A percentile compares a stretch with the other conserved stretches of the same genome.
Conservation (phyloP, 2,113 vertebrate species). For the Sphyrna mokarran region DNA sequence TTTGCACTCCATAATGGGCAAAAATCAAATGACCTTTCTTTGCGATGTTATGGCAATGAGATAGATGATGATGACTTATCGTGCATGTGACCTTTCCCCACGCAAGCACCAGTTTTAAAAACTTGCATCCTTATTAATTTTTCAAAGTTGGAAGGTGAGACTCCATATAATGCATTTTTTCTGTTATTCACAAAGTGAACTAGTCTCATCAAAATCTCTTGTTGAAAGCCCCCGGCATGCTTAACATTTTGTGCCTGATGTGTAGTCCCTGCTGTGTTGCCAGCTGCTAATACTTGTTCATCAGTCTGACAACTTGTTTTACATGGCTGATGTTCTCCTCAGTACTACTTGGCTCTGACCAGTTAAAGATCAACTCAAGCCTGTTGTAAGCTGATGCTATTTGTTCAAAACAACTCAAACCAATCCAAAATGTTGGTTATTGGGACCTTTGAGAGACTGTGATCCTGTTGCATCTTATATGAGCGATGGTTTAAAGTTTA, state of each 20-base stretch:
- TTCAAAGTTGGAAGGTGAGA: background rate
- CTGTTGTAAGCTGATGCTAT: background rate
- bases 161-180: background rate
- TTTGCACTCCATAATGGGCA: background rate
- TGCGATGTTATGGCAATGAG: background rate
- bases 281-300: background rate
- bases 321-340: background rate
- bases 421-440: background rate
- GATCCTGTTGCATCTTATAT: background rate
- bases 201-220: background rate
- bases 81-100: background rate
- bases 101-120: background rate
- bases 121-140: background rate
- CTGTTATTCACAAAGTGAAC: background rate
- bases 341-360: background rate
- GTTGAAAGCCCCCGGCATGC: background rate
- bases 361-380: background rate
- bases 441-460: background rate
- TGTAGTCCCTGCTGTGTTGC: background rate
- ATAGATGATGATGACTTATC: background rate
- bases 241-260: background rate
- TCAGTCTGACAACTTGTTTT: background rate
- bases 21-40: background rate
- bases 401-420: background rate
- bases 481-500: no score